phyloP scores from a whole-genome alignment of 2,113 vertebrate genomes.

The Piliocolobus tephrosceles region DNA sequence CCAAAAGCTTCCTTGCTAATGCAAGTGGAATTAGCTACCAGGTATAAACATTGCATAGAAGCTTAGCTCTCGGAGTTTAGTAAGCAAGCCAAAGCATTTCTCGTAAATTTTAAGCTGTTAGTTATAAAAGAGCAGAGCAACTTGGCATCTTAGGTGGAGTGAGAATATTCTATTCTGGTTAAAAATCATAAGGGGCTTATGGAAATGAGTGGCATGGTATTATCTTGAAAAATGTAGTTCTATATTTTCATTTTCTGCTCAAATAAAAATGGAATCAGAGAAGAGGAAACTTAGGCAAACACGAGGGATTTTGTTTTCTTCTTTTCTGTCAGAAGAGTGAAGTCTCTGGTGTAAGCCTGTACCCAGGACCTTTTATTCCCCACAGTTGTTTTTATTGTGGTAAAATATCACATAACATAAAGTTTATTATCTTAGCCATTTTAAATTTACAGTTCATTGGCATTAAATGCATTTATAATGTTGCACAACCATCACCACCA shows the following conservation, averaged over 20 bases:
- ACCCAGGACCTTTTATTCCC: neutral
- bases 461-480: neutral
- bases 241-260: neutral
- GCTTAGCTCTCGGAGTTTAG: neutral
- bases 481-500: neutral
- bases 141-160: neutral
- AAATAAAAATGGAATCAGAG: neutral
- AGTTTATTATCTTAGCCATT: neutral
- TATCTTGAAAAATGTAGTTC: neutral
- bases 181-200: neutral
- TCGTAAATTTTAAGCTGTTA: neutral
- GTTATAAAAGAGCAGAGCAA: neutral
- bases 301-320: neutral
- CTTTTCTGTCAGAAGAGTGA: neutral
- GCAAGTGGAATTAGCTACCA: neutral
- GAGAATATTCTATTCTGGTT: neutral
- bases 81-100: neutral
- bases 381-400: neutral
- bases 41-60: fast-evolving
- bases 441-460: neutral
- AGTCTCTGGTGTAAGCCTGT: neutral
- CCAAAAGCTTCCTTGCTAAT: neutral
- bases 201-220: neutral
- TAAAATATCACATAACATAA: neutral
- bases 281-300: neutral